phyloP scores from a whole-genome alignment of 2,113 vertebrate genomes.

The Cryptotis parvus region DNA sequence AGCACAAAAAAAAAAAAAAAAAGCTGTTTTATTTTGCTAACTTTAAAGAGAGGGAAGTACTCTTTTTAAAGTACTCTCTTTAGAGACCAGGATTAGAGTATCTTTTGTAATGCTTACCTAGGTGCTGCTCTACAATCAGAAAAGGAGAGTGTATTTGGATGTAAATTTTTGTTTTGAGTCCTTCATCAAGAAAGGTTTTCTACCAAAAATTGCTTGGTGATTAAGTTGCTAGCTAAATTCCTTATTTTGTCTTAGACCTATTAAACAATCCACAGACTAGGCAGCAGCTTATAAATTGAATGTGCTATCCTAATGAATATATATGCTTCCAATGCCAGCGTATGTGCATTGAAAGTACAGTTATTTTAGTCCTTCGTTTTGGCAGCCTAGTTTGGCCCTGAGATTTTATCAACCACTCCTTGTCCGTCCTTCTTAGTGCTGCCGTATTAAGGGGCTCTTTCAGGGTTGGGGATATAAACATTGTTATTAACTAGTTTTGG shows the following conservation, averaged over 20 bases:
- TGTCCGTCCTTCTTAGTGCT: too few species aligned
- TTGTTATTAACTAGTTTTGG: too few species aligned
- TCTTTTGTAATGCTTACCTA: neutral
- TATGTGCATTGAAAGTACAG: too few species aligned
- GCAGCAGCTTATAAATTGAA: neutral
- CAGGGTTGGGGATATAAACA: too few species aligned
- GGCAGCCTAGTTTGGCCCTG: too few species aligned
- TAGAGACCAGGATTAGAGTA: neutral
- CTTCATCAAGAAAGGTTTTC: constrained; percentile 36
- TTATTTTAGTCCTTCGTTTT: too few species aligned
- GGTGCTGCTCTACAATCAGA: neutral
- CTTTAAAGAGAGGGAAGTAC: constrained; percentile 3
- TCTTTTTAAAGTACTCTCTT: too few species aligned
- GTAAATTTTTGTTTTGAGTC: constrained; percentile 13
- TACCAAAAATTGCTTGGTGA: neutral
- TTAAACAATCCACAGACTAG: neutral
- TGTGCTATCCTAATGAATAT: neutral
- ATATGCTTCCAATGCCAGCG: too few species aligned
- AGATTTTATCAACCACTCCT: too few species aligned
- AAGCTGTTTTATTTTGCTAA: neutral
- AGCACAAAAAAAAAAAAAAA: too few species aligned
- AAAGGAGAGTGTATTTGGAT: neutral
- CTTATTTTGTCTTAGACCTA: neutral
- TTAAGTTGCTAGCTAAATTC: constrained; percentile 15
- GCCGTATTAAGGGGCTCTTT: too few species aligned